These are phyloP conservation scores for Apamea crenata DNA, from an alignment of 2,888 invertebrate species.

Conservation along the genomic window DNA sequence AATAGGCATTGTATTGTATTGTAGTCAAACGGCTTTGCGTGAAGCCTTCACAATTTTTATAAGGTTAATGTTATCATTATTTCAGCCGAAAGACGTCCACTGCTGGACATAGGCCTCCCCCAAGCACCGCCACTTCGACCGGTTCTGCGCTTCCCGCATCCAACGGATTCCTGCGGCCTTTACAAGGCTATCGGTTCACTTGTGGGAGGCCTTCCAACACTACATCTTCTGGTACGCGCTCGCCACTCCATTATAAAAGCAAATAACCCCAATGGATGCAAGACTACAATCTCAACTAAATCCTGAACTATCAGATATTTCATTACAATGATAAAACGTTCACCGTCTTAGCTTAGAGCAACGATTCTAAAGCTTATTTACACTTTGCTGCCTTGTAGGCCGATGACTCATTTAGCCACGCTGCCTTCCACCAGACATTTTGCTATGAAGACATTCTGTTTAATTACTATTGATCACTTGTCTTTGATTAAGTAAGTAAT, in stretches of 20 bases:
- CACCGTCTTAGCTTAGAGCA: constrained; percentile 70
- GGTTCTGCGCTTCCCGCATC: background rate
- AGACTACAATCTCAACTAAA: constrained; percentile 65
- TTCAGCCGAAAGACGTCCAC: background rate
- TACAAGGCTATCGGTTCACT: background rate
- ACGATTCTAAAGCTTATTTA: constrained; percentile 69
- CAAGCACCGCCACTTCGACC: background rate
- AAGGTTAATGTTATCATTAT: background rate
- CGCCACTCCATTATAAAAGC: background rate
- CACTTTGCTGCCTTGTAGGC: constrained; percentile 67
- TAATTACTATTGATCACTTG: constrained; percentile 58
- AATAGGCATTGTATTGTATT: background rate
- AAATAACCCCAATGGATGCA: constrained; percentile 48
- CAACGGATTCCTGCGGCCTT: background rate
- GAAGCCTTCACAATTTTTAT: background rate
- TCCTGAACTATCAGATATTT: constrained; percentile 75
- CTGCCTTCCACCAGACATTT: constrained; percentile 33
- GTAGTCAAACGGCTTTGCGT: background rate
- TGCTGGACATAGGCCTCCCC: background rate
- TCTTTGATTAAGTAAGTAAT: constrained; percentile 59
- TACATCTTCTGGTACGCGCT: background rate
- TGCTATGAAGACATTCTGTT: constrained; percentile 48
- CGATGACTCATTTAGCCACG: constrained; percentile 59
- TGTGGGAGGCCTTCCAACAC: background rate
- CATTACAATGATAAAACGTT: constrained; percentile 79